A percentile compares a stretch with the other conserved stretches of the same genome.
Conservation (phyloP, 2,113 vertebrate genomes). For the Eublepharis macularius region DNA sequence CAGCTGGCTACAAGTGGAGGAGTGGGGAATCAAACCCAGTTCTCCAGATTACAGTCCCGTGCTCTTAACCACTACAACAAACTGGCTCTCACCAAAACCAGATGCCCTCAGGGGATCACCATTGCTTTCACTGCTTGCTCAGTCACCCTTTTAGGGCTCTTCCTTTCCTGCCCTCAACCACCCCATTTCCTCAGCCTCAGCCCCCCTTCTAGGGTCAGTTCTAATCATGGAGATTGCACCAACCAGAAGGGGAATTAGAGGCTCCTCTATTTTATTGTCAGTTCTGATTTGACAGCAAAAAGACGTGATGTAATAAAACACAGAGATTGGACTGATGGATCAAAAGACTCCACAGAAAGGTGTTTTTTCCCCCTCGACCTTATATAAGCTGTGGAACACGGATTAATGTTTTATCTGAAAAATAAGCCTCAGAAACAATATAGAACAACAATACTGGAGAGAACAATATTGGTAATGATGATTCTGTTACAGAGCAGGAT, state of each 20-base stretch:
- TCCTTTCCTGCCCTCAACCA: background rate
- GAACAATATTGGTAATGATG: conserved; percentile 8
- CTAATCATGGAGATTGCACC: background rate
- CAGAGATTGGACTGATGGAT: background rate
- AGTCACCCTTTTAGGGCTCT: background rate
- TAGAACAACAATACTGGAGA: background rate
- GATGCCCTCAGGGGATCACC: background rate
- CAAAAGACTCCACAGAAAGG: background rate
- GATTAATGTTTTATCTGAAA: background rate
- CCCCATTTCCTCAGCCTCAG: background rate
- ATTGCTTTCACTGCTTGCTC: background rate
- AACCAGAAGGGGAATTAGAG: background rate
- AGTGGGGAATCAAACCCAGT: too few species aligned
- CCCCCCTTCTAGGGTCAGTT: background rate
- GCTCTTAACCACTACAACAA: too few species aligned
- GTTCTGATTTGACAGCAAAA: background rate
- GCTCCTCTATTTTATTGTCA: background rate
- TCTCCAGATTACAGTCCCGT: too few species aligned
- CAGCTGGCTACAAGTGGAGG: too few species aligned
- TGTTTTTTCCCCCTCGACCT: background rate
- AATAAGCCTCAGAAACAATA: background rate
- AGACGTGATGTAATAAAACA: background rate
- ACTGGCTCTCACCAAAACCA: too few species aligned
- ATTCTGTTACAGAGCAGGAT: background rate
- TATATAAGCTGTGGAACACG: background rate